Percentiles rank a stretch among this genome's conserved stretches.
Conservation (phyloP, 2,888 invertebrate species). For the Schizaphis graminum region DNA sequence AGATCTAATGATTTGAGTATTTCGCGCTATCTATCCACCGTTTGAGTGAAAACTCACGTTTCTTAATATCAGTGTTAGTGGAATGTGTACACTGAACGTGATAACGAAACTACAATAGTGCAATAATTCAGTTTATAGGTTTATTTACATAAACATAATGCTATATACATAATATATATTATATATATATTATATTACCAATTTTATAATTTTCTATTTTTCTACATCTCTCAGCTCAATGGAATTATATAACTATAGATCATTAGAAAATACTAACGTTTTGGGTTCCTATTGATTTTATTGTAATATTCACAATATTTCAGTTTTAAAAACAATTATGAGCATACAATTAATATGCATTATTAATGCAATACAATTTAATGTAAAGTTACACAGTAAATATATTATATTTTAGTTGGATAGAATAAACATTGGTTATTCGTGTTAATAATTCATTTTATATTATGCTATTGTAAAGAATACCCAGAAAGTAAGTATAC, state of each 20-base stretch:
- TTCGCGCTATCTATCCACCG: background rate
- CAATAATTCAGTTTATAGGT: background rate
- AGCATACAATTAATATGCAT: background rate
- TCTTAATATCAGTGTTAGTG: background rate
- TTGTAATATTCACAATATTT: background rate
- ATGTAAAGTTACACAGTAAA: background rate
- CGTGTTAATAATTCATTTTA: background rate
- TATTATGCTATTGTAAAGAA: background rate
- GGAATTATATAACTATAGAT: background rate
- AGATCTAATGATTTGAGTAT: background rate
- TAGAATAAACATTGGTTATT: background rate
- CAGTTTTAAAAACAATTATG: background rate
- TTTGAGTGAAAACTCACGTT: background rate
- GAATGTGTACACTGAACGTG: background rate
- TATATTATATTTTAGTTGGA: background rate
- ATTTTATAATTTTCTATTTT: too few species aligned
- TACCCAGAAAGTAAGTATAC: background rate
- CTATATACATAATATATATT: too few species aligned
- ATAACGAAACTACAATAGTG: background rate
- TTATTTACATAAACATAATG: too few species aligned
- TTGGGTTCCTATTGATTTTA: background rate
- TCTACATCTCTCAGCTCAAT: background rate
- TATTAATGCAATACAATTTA: background rate
- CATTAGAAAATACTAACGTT: background rate
- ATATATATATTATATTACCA: too few species aligned